Percentiles rank a stretch among this genome's conserved stretches.
These are phyloP conservation scores for Stichopus horrens DNA, from an alignment of 53 echinoderm and acorn worm genomes.

Conservation along the genomic window DNA sequence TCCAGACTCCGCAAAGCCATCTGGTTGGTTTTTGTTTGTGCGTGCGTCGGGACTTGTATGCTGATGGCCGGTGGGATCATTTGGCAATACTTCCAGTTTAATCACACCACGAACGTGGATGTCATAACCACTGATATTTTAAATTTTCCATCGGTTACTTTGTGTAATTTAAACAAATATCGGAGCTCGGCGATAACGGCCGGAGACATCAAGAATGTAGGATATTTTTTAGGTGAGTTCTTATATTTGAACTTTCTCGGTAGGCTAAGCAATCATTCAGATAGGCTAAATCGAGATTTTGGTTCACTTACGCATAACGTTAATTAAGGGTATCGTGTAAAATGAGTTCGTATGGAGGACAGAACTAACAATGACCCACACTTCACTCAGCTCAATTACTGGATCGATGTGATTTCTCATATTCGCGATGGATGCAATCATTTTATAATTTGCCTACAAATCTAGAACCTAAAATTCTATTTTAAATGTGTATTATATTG, in stretches of 20 bases:
- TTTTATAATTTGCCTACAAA: no score
- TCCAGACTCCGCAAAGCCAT: constrained; percentile 54
- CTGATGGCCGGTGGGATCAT: constrained; percentile 42
- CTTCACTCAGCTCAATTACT: no score
- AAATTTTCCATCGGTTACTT: constrained; percentile 69
- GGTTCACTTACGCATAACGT: no score
- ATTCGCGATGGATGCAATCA: no score
- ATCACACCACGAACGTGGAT: constrained; percentile 76
- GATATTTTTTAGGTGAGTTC: constrained; percentile 71
- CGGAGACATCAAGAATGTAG: constrained; percentile 65
- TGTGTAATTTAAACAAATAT: constrained; percentile 90
- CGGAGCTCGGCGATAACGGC: constrained; percentile 68
- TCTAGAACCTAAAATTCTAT: no score
- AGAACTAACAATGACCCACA: no score
- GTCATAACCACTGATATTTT: constrained; percentile 51
- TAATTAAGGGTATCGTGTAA: no score
- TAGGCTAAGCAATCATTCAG: no score
- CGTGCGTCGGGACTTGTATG: constrained; percentile 45
- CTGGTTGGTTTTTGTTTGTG: constrained; percentile 57
- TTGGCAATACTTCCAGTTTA: constrained; percentile 40
- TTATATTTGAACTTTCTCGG: neutral
- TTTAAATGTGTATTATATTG: no score
- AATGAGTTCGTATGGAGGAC: no score
- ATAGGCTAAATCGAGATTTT: no score
- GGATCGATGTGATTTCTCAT: no score